Base-by-base conservation (phyloP, 2,113 vertebrate genomes). In the Australoheros scitulus region DNA sequence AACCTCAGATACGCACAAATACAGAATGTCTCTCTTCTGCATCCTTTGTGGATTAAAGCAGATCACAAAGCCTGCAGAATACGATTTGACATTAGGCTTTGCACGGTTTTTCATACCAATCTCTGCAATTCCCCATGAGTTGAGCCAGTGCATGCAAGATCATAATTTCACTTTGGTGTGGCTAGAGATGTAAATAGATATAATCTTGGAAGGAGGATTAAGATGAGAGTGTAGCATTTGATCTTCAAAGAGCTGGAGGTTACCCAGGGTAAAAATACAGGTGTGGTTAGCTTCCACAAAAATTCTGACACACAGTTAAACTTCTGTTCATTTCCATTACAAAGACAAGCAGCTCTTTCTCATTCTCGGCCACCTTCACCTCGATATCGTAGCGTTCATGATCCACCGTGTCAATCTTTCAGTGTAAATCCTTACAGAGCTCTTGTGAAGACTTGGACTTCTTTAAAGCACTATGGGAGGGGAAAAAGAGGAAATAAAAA, bases 341-440 rank as follows among this genome's bases (percentile, higher is more conserved):
- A 94, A 94, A 92, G 89, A 85, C 87, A 41, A 79, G 70, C 87
- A 92, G 89, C 91, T 95, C 92, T 63, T 88, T 88, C 59, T 92
- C 90, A 91, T 95, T 95, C 91, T 91, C 89, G 85, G 76, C 87
- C 76, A 95, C 94, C 90, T 95, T 95, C 55, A 88, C 80, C 89
- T 93, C 92, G 50, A 83, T 93, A 91, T 96, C 92, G 43, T 92
- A 93, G 61, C 87, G 81, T 41, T 91, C 94, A 85, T 96, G 95
- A 91, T 96, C 92, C 59, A 84, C 90, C 13, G 81, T 79, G 83
- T 95, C 95, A 90, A 92, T 95, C 92, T 93, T 90, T 60, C 84
- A 78, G 86, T 93, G 94, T 70, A 95, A 92, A 84, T 94, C 93
- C 92, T 82, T 90, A 80, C 93, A 95, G 82, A 95, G 87, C 81